Evolutionary conservation across 2,113 vertebrate genomes (phyloP).

Genomic region (Clarias batrachus): DNA sequence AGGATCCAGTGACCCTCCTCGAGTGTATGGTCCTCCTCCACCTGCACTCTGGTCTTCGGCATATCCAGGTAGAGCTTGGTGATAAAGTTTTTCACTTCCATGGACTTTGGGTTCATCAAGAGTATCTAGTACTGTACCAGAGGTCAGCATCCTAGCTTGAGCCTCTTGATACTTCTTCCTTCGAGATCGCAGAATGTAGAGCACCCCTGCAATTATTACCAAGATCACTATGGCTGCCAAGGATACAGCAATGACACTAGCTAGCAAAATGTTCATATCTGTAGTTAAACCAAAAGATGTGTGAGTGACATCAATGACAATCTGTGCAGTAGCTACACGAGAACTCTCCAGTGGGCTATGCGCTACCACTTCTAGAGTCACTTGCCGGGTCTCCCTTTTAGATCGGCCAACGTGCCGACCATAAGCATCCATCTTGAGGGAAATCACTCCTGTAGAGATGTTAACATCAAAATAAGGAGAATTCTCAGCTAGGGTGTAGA

Average conservation of each 20-base stretch:
- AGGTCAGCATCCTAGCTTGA: conserved; percentile 61
- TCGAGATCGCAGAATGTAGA: conserved; percentile 81
- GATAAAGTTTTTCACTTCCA: conserved; percentile 83
- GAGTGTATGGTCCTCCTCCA: conserved; percentile 76
- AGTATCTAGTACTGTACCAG: conserved; percentile 82
- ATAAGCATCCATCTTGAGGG: conserved; percentile 85
- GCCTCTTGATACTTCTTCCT: conserved; percentile 72
- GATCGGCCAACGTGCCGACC: conserved; percentile 65
- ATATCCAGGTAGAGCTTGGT: conserved; percentile 90
- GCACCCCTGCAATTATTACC: conserved; percentile 78
- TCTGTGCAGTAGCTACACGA: conserved; percentile 75
- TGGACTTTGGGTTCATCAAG: conserved; percentile 76
- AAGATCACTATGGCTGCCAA: conserved; percentile 87
- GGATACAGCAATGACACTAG: conserved; percentile 84
- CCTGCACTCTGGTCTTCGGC: conserved; percentile 69
- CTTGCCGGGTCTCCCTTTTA: conserved; percentile 81
- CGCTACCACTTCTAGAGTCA: conserved; percentile 85
- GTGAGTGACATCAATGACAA: conserved; percentile 86
- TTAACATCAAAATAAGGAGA: conserved; percentile 92
- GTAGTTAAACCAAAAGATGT: conserved; percentile 87
- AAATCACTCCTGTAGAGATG: conserved; percentile 85
- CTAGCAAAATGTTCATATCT: conserved; percentile 85
- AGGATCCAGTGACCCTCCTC: conserved; percentile 92
- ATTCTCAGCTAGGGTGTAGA: conserved; percentile 80
- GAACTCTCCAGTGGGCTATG: conserved; percentile 87